A percentile compares a stretch with the other conserved stretches of the same genome.
These are phyloP conservation scores for Zoanthus solanderi DNA, from an alignment of 92 coral and sea anemone genomes.

Conservation along the genomic window DNA sequence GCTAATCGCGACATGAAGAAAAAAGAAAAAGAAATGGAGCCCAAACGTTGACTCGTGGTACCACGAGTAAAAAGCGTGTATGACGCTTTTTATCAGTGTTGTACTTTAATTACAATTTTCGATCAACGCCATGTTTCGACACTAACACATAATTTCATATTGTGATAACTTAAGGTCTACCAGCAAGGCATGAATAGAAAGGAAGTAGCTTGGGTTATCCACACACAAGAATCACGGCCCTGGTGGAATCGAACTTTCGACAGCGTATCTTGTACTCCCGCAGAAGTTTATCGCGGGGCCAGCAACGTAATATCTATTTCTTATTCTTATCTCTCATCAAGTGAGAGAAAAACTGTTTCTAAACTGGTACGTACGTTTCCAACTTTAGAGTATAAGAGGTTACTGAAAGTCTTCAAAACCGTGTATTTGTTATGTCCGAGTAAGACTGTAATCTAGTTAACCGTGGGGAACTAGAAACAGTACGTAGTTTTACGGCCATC, in stretches of 20 bases:
- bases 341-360: neutral
- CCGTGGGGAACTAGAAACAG: too few relatives aligned
- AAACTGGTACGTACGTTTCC: slow-evolving; percentile 17
- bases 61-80: too few relatives aligned
- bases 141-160: neutral
- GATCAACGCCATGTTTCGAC: too few relatives aligned
- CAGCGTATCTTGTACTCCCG: slow-evolving; percentile 11
- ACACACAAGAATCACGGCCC: slow-evolving; percentile 35
- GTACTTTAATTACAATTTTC: too few relatives aligned
- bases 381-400: neutral
- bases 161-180: slow-evolving; percentile 3
- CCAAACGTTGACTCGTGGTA: too few relatives aligned
- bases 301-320: slow-evolving; percentile 13
- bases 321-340: slow-evolving; percentile 12
- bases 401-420: too few relatives aligned
- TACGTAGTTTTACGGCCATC: too few relatives aligned
- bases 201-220: slow-evolving; percentile 22
- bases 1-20: too few relatives aligned
- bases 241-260: slow-evolving; percentile 42
- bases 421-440: too few relatives aligned
- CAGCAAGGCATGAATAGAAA: slow-evolving; percentile 10
- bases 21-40: too few relatives aligned
- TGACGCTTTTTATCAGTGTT: too few relatives aligned
- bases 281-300: slow-evolving; percentile 27
- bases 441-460: too few relatives aligned